Evolutionary conservation across 2,113 vertebrate species (phyloP).

Genomic region (Sciurus niger): DNA sequence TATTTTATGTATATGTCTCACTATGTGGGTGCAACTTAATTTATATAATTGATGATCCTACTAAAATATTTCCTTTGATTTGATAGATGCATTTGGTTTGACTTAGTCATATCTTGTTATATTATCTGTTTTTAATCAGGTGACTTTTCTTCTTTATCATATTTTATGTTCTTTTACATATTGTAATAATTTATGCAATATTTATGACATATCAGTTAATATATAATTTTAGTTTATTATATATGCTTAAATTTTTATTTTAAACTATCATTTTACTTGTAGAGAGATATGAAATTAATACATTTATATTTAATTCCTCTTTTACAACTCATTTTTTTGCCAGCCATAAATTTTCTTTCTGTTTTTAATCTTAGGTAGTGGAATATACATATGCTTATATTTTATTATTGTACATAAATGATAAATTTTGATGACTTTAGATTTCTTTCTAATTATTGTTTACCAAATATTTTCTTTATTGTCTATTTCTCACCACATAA

Average conservation of each 20-base stretch:
- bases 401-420: neutral
- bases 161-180: neutral
- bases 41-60: neutral
- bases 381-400: neutral
- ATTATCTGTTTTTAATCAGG: neutral
- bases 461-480: neutral
- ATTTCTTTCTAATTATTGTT: neutral
- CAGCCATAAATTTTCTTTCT: neutral
- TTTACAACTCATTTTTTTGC: neutral
- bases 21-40: neutral
- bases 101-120: neutral
- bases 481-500: neutral
- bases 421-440: neutral
- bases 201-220: neutral
- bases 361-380: neutral
- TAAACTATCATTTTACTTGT: neutral
- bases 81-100: neutral
- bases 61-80: slow-evolving; percentile 47
- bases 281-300: slow-evolving; percentile 24
- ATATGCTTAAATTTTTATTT: neutral
- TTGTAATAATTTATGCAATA: neutral
- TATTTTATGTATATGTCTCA: neutral
- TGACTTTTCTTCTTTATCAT: neutral
- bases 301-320: neutral
- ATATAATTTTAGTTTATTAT: neutral